A percentile compares a stretch with the other conserved stretches of the same genome.
These are phyloP conservation scores for Aphrocallistes beatrix DNA, from an alignment of 37 sponge, comb jelly and placozoan genomes.

Conservation along the genomic window DNA sequence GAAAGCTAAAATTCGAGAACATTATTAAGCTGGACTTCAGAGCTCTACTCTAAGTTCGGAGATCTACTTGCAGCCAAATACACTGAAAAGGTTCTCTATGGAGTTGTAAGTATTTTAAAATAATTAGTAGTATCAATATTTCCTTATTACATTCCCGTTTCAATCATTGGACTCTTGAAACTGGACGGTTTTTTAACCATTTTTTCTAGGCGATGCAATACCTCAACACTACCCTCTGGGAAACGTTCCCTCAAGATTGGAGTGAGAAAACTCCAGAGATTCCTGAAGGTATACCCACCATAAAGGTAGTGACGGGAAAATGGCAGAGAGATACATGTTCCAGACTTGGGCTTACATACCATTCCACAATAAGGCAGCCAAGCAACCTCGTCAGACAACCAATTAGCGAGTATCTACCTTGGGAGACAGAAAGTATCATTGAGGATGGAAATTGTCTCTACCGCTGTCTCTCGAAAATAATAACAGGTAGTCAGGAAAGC, in stretches of 20 bases:
- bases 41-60: background rate
- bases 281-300: background rate
- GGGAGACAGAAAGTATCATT: background rate
- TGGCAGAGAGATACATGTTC: background rate
- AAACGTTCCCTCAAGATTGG: background rate
- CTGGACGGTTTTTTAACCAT: too few species aligned
- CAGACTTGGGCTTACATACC: background rate
- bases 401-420: background rate
- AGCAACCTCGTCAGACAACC: background rate
- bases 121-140: too few species aligned
- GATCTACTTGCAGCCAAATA: background rate
- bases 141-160: too few species aligned
- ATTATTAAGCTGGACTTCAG: background rate
- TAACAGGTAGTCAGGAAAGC: background rate
- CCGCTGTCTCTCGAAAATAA: background rate
- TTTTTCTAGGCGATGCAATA: background rate
- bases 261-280: background rate
- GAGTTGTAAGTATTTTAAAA: background rate
- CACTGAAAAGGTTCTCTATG: background rate
- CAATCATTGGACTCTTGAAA: too few species aligned
- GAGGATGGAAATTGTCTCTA: background rate
- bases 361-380: background rate
- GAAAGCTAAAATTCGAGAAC: background rate
- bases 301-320: background rate
- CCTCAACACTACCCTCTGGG: background rate